phyloP scores from a whole-genome alignment of 2,888 invertebrate species.

The Leucophenga maculata region DNA sequence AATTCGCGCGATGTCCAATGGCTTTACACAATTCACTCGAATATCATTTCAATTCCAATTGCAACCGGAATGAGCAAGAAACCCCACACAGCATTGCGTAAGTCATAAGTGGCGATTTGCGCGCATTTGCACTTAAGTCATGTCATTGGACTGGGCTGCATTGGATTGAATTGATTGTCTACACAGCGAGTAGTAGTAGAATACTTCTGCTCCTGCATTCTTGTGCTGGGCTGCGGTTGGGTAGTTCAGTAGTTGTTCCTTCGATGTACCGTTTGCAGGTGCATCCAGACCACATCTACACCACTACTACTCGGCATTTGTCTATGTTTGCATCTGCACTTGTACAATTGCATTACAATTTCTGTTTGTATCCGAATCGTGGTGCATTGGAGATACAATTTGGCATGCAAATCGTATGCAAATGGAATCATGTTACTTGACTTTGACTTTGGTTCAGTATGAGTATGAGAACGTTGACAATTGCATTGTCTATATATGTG shows the following conservation, averaged over 20 bases:
- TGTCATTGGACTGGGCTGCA: constrained; percentile 44
- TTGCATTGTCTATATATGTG: too few relatives aligned
- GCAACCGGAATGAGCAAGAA: neutral
- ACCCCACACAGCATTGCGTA: constrained; percentile 16
- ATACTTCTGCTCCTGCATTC: neutral
- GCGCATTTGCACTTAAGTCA: constrained; percentile 63
- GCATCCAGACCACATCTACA: neutral
- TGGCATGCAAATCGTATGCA: constrained; percentile 22
- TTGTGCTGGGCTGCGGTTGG: neutral
- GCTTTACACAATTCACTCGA: constrained; percentile 13
- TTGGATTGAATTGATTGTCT: constrained; percentile 32
- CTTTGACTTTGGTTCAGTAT: neutral
- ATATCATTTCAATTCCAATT: neutral
- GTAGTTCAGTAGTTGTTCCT: neutral
- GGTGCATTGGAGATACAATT: neutral
- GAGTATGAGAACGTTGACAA: neutral
- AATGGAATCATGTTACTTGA: constrained; percentile 21
- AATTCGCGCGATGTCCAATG: constrained; percentile 51
- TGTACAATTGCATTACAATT: constrained; percentile 8
- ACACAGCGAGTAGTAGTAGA: neutral
- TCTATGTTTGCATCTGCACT: neutral
- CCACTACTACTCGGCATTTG: neutral
- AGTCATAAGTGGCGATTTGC: constrained; percentile 62
- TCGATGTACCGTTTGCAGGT: constrained; percentile 8
- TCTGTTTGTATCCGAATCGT: constrained; percentile 4